A percentile compares a stretch with the other conserved stretches of the same genome.
Evolutionary conservation across 1,140 invertebrate species (phyloP).

Genomic region (Plutomurus gul): DNA sequence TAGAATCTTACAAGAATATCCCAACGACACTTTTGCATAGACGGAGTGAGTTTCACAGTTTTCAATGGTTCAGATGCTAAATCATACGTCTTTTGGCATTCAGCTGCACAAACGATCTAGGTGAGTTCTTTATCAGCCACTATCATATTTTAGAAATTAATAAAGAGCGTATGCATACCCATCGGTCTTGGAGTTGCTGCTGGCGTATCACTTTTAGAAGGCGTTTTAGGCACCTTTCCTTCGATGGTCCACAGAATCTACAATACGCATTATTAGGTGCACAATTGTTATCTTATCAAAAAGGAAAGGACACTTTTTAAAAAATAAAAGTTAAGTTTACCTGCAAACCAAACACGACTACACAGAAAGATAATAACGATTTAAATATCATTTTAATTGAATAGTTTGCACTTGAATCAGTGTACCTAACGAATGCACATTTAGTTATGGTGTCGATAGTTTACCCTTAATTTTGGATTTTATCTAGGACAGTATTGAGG

Average conservation of each 20-base stretch:
- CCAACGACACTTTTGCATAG: not conserved
- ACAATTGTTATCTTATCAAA: no score
- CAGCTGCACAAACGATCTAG: not conserved
- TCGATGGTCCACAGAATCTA: no score
- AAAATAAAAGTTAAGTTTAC: not conserved
- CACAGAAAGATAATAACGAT: not conserved
- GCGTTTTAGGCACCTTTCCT: no score
- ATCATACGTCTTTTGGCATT: not conserved
- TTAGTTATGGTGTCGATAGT: no score
- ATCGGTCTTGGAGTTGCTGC: not conserved
- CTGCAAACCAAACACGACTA: not conserved
- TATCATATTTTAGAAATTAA: not conserved
- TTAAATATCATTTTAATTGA: not conserved
- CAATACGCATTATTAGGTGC: no score
- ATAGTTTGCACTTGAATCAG: no score
- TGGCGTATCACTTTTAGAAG: not conserved
- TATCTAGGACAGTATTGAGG: no score
- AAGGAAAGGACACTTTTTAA: not conserved
- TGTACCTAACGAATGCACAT: no score
- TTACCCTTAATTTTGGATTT: no score
- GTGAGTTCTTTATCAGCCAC: not conserved
- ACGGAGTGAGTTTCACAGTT: not conserved
- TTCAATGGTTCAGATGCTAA: not conserved
- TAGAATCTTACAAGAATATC: constrained; percentile 3
- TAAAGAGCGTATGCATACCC: not conserved